Evolutionary conservation across 2,888 invertebrate species (phyloP).

Genomic region (Volucella inanis): DNA sequence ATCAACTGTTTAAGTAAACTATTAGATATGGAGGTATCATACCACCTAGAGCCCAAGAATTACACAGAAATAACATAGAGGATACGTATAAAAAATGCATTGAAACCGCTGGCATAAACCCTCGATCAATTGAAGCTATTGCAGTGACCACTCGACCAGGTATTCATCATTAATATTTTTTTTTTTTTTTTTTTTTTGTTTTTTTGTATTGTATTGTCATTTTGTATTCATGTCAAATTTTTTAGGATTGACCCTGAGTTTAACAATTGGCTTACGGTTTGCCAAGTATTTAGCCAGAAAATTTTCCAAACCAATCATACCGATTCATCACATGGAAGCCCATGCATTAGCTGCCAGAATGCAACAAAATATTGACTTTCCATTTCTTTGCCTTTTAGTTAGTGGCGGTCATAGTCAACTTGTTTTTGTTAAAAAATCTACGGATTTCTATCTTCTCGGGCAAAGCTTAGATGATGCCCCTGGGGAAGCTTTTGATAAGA

Average conservation of each 20-base stretch:
- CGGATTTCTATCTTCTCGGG: constrained; percentile 92
- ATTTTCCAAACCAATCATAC: constrained; percentile 92
- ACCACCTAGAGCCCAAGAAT: constrained; percentile 91
- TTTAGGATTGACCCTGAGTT: constrained; percentile 84
- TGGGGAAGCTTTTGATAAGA: constrained; percentile 97
- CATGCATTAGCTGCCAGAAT: constrained; percentile 96
- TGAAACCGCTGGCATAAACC: constrained; percentile 84
- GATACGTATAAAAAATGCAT: constrained; percentile 88
- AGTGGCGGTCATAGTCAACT: constrained; percentile 97
- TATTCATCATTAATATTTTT: constrained; percentile 69
- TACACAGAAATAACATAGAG: constrained; percentile 92
- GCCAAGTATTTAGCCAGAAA: constrained; percentile 89
- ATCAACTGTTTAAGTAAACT: constrained; percentile 1
- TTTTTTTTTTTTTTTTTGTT: constrained; percentile 17
- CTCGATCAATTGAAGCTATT: constrained; percentile 91
- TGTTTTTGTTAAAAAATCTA: constrained; percentile 88
- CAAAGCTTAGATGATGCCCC: constrained; percentile 92
- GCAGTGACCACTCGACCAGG: constrained; percentile 96
- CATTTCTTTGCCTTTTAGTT: constrained; percentile 93
- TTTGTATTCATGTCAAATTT: not conserved
- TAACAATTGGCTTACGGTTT: constrained; percentile 91
- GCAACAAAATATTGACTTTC: constrained; percentile 88
- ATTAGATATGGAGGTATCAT: constrained; percentile 89
- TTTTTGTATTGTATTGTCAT: not conserved
- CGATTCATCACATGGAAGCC: constrained; percentile 99